These are phyloP conservation scores for Drosophila meridionalis DNA, from an alignment of 2,888 invertebrate species.

Conservation along the genomic window DNA sequence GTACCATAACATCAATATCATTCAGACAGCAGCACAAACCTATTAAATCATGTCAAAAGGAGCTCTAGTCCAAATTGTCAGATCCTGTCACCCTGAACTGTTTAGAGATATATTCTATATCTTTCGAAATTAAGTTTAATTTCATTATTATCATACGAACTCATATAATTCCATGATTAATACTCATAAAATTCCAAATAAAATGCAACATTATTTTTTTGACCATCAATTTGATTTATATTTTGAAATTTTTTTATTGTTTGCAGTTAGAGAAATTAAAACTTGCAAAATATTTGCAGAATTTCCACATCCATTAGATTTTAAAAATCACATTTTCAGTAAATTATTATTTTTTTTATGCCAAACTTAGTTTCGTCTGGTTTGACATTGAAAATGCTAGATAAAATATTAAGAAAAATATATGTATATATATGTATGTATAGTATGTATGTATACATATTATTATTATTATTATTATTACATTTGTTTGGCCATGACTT, in stretches of 20 bases:
- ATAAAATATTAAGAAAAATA: conserved; percentile 60
- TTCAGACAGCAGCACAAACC: background rate
- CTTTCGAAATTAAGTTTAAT: no score
- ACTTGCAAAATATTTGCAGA: conserved; percentile 29
- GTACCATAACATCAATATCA: background rate
- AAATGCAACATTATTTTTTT: background rate
- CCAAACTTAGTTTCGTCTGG: background rate
- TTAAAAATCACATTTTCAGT: conserved; percentile 32
- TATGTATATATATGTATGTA: conserved; percentile 28
- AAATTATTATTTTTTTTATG: conserved; percentile 4
- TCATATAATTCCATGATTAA: no score
- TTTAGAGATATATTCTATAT: no score
- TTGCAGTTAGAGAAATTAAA: conserved; percentile 19
- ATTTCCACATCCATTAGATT: conserved; percentile 23
- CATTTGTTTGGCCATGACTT: conserved; percentile 46
- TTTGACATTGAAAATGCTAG: conserved; percentile 31
- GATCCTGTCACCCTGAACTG: no score
- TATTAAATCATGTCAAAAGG: background rate
- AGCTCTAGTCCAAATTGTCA: no score
- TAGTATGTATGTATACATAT: background rate
- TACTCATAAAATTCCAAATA: background rate
- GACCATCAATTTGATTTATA: background rate
- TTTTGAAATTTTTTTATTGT: conserved; percentile 20
- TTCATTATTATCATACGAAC: no score
- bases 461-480: conserved; percentile 22